Evolutionary conservation across 1,140 invertebrate genomes (phyloP).

Genomic region (Oppia nitens): DNA sequence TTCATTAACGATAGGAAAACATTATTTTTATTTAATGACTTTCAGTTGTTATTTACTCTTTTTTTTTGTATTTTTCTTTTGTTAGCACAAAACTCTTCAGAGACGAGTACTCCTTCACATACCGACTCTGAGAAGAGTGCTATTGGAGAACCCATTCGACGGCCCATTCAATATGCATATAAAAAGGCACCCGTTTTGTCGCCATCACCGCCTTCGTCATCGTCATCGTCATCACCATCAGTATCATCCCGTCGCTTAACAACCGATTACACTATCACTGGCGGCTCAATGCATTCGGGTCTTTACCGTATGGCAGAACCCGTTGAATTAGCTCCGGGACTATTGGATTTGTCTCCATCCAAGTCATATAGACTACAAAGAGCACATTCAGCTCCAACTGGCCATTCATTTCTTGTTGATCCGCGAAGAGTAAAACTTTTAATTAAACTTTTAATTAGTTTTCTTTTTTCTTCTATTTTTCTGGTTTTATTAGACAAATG

Average conservation of each 20-base stretch:
- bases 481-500: no score
- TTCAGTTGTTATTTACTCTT: neutral
- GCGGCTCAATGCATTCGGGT: no score
- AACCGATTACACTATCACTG: neutral
- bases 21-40: neutral
- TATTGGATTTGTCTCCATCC: conserved; percentile 28
- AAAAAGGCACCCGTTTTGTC: neutral
- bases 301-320: conserved; percentile 17
- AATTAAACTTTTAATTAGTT: no score
- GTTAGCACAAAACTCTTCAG: conserved; percentile 4
- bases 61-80: neutral
- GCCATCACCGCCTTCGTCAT: neutral
- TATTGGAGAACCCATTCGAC: neutral
- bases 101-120: neutral
- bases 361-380: conserved; percentile 12
- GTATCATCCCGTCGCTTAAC: no score
- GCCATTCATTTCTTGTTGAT: conserved; percentile 3
- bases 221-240: neutral
- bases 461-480: no score
- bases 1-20: no score
- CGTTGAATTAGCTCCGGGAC: conserved; percentile 25
- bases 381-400: conserved; percentile 8
- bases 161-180: neutral
- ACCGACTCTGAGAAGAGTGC: neutral
- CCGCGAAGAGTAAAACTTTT: conserved; percentile 1